These are phyloP conservation scores for Lerema accius DNA, from an alignment of 1,140 invertebrate species.

Conservation along the genomic window DNA sequence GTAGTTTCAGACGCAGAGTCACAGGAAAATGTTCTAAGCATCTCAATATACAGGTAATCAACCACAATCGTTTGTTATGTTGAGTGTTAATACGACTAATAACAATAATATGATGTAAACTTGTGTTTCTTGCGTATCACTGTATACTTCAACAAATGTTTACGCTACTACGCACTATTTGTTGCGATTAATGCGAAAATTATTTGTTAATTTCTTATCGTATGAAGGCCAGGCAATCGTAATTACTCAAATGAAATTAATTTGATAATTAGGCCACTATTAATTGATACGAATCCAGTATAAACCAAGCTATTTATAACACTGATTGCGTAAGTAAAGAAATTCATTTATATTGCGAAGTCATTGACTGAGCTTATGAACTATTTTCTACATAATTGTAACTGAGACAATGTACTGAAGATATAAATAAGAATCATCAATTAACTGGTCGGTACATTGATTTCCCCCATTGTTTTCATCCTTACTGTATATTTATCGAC, in stretches of 20 bases:
- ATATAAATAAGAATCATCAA: conserved; percentile 28
- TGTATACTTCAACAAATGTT: background rate
- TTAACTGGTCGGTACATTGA: conserved; percentile 21
- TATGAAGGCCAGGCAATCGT: conserved; percentile 17
- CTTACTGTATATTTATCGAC: conserved; percentile 20
- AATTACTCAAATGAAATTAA: conserved; percentile 10
- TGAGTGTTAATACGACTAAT: no score
- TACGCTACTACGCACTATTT: conserved; percentile 5
- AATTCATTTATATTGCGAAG: background rate
- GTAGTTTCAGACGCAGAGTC: conserved; percentile 87
- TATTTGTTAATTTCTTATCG: conserved; percentile 12
- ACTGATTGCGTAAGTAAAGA: conserved; percentile 4
- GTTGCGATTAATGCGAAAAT: background rate
- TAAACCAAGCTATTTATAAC: conserved; percentile 2
- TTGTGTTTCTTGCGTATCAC: background rate
- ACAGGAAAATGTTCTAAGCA: conserved; percentile 88
- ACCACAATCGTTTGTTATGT: no score
- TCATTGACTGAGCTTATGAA: conserved; percentile 1
- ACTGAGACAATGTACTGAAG: conserved; percentile 31
- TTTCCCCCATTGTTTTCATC: conserved; percentile 7
- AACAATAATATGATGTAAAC: background rate
- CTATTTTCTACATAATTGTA: conserved; percentile 10
- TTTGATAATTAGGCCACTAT: conserved; percentile 15
- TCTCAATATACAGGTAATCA: conserved; percentile 93
- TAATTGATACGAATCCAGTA: background rate